Conservation (phyloP, 2,797 vertebrate species). For the Onychomys arenicola region DNA sequence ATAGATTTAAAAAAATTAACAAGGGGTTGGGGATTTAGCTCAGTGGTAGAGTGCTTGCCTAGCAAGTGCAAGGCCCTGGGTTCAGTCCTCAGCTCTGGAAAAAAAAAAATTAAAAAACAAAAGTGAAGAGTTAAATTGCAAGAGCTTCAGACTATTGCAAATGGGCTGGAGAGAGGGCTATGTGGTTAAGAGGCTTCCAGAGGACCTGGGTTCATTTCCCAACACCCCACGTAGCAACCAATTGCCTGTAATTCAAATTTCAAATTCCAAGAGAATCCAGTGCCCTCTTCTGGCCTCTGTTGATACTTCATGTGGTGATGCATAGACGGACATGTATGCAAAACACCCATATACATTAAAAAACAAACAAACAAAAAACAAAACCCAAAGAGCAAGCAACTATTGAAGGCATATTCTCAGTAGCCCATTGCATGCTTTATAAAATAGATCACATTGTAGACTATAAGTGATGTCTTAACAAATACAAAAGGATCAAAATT, state of each 20-base stretch:
- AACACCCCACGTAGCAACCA: not conserved
- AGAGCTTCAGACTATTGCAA: not conserved
- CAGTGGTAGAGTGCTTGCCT: no score
- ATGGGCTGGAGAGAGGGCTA: not conserved
- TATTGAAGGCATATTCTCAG: not conserved
- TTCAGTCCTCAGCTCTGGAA: no score
- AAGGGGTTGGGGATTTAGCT: no score
- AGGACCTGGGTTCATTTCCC: not conserved
- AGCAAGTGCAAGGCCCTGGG: no score
- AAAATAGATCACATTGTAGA: not conserved
- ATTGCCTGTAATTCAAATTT: not conserved
- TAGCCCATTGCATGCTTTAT: not conserved
- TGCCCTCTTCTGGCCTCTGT: not conserved
- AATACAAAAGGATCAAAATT: not conserved
- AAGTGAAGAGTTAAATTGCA: not conserved
- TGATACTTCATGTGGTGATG: not conserved
- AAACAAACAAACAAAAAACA: not conserved
- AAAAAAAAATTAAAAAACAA: no score
- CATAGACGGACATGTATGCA: not conserved
- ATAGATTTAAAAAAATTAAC: no score
- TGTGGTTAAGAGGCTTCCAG: not conserved
- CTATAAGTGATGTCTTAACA: not conserved
- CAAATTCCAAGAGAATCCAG: not conserved
- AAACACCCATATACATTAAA: not conserved
- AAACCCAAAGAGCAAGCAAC: not conserved